A percentile compares a stretch with the other conserved stretches of the same genome.
Conservation (phyloP, 2,888 invertebrate species). For the Stenurella melanura region DNA sequence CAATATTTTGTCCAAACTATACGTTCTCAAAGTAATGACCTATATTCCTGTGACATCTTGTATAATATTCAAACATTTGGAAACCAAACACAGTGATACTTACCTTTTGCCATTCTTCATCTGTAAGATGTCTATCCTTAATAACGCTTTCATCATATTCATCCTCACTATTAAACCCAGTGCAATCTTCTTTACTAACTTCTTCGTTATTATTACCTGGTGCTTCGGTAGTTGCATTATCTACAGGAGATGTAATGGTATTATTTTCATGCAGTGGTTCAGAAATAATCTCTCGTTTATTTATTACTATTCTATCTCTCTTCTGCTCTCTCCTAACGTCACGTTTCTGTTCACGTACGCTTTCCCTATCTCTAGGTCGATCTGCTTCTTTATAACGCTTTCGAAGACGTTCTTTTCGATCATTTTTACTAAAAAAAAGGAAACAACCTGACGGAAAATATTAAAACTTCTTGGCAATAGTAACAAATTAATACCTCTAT, state of each 20-base stretch:
- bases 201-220: slow-evolving; percentile 64
- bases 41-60: background rate
- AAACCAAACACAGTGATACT: slow-evolving; percentile 26
- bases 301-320: slow-evolving; percentile 63
- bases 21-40: background rate
- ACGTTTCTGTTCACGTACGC: slow-evolving; percentile 69
- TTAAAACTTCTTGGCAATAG: background rate
- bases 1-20: too few species aligned
- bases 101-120: slow-evolving; percentile 72
- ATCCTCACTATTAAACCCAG: slow-evolving; percentile 73
- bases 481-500: background rate
- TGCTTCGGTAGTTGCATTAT: slow-evolving; percentile 63
- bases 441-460: background rate
- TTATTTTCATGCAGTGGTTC: slow-evolving; percentile 65
- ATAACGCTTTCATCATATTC: slow-evolving; percentile 69
- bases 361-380: slow-evolving; percentile 65
- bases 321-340: slow-evolving; percentile 66
- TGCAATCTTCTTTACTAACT: slow-evolving; percentile 69
- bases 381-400: slow-evolving; percentile 70
- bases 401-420: slow-evolving; percentile 68
- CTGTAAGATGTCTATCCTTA: slow-evolving; percentile 65
- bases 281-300: slow-evolving; percentile 66
- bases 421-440: slow-evolving; percentile 58
- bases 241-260: slow-evolving; percentile 55
- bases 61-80: too few species aligned